A percentile compares a stretch with the other conserved stretches of the same genome.
phyloP scores from a whole-genome alignment of 2,113 vertebrate genomes.

The Pedionomus torquatus region DNA sequence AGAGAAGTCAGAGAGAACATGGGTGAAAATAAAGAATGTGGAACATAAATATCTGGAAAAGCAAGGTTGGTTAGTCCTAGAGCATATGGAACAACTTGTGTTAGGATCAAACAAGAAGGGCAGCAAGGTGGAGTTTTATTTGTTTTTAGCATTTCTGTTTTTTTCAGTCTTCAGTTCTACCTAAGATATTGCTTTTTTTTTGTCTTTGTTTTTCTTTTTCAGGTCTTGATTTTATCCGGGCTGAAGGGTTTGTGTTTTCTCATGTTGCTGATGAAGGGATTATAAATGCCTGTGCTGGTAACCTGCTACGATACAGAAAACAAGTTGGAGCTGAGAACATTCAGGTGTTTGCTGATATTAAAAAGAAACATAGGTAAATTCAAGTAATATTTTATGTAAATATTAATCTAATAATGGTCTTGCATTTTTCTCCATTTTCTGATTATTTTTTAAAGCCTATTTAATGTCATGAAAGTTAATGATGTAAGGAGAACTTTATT shows the following conservation, averaged over 20 bases:
- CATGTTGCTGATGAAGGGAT: slow-evolving; percentile 86
- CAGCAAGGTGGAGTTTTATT: neutral
- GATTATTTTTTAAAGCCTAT: neutral
- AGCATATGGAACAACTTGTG: neutral
- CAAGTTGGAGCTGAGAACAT: slow-evolving; percentile 83
- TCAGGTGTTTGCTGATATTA: slow-evolving; percentile 89
- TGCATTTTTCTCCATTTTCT: neutral
- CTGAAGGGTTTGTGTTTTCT: slow-evolving; percentile 83
- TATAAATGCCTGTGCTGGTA: slow-evolving; percentile 81
- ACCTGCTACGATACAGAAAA: slow-evolving; percentile 83
- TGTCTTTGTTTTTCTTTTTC: neutral
- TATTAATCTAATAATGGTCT: neutral
- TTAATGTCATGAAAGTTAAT: neutral
- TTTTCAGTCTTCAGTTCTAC: neutral
- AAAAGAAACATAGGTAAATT: slow-evolving; percentile 90
- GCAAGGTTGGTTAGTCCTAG: neutral
- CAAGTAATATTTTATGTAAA: neutral
- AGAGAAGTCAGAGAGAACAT: neutral
- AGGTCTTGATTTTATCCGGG: slow-evolving; percentile 85
- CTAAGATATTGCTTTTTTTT: neutral
- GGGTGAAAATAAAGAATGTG: neutral
- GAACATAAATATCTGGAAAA: neutral
- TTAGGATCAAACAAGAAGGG: neutral
- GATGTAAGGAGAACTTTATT: neutral
- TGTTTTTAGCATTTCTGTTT: neutral